Percentiles rank a stretch among this genome's conserved stretches.
Conservation (phyloP, 1,140 invertebrate species). For the Pseudachorutes palmiensis region DNA sequence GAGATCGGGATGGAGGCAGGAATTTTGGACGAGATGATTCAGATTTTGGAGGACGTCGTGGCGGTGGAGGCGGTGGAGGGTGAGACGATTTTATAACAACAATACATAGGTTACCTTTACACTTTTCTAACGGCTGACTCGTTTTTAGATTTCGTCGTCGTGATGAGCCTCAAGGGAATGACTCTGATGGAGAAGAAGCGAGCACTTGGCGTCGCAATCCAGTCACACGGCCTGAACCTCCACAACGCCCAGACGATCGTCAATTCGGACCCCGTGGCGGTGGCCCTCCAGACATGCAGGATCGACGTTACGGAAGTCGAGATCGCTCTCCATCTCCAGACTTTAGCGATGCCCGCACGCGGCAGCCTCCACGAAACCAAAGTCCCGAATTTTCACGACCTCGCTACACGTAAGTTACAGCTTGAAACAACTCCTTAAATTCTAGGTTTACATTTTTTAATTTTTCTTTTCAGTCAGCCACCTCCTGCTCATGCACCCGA, state of each 20-base stretch:
- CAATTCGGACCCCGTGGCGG: background rate
- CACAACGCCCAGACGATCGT: background rate
- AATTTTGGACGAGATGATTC: background rate
- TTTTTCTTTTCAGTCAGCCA: background rate
- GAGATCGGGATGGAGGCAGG: background rate
- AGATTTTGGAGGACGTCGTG: background rate
- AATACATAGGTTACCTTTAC: background rate
- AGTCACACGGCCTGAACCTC: background rate
- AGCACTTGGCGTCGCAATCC: background rate
- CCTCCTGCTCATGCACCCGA: background rate
- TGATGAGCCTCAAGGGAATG: background rate
- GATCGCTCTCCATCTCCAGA: background rate
- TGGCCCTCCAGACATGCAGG: background rate
- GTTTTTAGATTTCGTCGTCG: too few species aligned
- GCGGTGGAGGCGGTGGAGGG: background rate
- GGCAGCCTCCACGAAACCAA: background rate
- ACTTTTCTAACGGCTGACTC: background rate
- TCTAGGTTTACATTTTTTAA: background rate
- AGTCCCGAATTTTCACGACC: conserved; percentile 2
- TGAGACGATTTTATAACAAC: too few species aligned
- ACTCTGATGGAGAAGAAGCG: background rate
- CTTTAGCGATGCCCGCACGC: background rate
- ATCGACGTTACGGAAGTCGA: background rate
- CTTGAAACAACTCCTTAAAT: background rate
- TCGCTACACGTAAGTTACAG: background rate